Evolutionary conservation across 1,140 invertebrate species (phyloP).

Genomic region (Spodoptera litura): DNA sequence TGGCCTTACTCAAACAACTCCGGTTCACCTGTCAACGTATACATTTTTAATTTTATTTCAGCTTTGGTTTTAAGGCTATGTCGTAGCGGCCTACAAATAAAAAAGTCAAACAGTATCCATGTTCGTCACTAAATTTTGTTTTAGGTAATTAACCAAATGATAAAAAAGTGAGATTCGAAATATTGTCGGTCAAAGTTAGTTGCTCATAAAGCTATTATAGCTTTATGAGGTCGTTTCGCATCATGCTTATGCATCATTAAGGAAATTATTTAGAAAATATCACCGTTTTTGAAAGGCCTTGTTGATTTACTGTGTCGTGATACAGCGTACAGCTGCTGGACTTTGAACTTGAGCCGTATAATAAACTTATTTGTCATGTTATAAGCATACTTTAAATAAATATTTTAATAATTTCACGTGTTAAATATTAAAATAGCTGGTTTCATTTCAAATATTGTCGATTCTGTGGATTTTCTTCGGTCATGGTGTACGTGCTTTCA

Average conservation of each 20-base stretch:
- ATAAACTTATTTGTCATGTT: background rate
- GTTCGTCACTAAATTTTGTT: no score
- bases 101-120: no score
- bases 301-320: conserved; percentile 6
- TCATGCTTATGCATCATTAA: conserved; percentile 12
- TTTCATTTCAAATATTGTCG: background rate
- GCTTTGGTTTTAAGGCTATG: background rate
- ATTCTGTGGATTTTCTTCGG: background rate
- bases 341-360: background rate
- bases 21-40: conserved; percentile 33
- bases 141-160: background rate
- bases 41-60: conserved; percentile 33
- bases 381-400: no score
- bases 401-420: no score
- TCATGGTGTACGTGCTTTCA: background rate
- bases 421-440: background rate
- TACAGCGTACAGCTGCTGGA: background rate
- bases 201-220: background rate
- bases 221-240: conserved; percentile 23
- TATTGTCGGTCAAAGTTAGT: background rate
- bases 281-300: background rate
- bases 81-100: no score
- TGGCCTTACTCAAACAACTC: conserved; percentile 32
- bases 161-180: background rate
- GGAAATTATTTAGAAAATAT: conserved; percentile 37